phyloP scores from a whole-genome alignment of 2,888 invertebrate genomes.

The Drosophila diplacantha region DNA sequence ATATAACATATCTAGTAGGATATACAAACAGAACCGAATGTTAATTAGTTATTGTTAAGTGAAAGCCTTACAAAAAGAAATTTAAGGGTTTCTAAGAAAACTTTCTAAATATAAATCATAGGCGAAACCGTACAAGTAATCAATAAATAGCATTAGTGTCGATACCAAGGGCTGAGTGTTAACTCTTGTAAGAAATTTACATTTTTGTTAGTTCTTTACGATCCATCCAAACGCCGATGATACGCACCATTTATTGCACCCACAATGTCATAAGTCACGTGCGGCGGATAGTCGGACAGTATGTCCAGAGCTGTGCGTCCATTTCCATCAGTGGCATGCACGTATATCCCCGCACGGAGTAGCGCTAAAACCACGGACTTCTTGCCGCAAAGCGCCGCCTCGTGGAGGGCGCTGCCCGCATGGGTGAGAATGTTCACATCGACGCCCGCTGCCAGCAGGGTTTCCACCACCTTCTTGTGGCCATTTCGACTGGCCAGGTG shows the following conservation, averaged over 20 bases:
- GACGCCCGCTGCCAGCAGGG: constrained; percentile 90
- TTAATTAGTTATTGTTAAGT: not conserved
- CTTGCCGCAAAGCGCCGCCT: constrained; percentile 94
- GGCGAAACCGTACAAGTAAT: not conserved
- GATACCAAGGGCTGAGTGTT: not conserved
- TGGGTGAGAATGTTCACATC: constrained; percentile 91
- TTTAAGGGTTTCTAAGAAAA: not conserved
- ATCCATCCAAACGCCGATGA: constrained; percentile 7
- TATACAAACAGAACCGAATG: not conserved
- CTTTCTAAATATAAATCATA: not conserved
- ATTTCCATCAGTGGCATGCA: constrained; percentile 86
- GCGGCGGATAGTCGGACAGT: constrained; percentile 89
- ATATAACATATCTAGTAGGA: not conserved
- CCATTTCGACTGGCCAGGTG: constrained; percentile 96
- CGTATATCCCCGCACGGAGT: constrained; percentile 88
- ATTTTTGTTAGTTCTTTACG: not conserved
- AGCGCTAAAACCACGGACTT: constrained; percentile 90
- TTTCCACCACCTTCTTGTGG: constrained; percentile 89
- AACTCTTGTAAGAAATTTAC: not conserved
- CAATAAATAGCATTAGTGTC: not conserved
- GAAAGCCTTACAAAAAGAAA: not conserved
- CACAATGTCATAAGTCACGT: constrained; percentile 90
- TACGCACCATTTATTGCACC: constrained; percentile 83
- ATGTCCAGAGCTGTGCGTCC: constrained; percentile 92
- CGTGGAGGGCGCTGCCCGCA: constrained; percentile 93